Conservation (phyloP, 2,113 vertebrate species). For the Cervus canadensis region DNA sequence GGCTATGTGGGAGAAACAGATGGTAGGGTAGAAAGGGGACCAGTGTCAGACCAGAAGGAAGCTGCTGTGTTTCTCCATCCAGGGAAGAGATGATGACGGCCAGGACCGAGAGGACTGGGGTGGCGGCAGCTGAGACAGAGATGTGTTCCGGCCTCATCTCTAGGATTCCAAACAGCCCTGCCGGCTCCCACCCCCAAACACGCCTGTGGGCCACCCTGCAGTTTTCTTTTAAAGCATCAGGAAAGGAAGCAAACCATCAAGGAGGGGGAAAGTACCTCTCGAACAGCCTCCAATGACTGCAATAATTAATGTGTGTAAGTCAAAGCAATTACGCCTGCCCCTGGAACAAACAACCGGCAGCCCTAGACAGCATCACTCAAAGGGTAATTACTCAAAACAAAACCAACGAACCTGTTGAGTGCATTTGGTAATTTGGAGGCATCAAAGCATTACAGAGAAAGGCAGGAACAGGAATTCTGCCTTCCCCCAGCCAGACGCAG, state of each 20-base stretch:
- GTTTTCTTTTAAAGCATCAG: slow-evolving; percentile 6
- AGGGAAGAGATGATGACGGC: background rate
- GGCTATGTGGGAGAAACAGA: background rate
- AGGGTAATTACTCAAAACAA: slow-evolving; percentile 51
- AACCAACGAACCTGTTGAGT: background rate
- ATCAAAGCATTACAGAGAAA: background rate
- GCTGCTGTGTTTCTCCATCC: background rate
- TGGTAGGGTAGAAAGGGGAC: background rate
- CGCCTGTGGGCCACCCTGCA: background rate
- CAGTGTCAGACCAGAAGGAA: background rate
- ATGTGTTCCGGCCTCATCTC: background rate
- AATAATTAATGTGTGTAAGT: slow-evolving; percentile 62
- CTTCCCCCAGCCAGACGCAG: rapidly evolving
- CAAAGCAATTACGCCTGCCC: slow-evolving; percentile 46
- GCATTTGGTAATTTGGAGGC: slow-evolving; percentile 7
- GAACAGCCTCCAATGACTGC: slow-evolving; percentile 22
- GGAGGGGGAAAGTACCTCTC: slow-evolving; percentile 28
- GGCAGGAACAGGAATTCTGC: background rate
- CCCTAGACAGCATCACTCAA: slow-evolving; percentile 40
- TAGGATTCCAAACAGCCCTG: background rate
- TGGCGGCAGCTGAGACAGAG: background rate
- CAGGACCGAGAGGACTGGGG: background rate
- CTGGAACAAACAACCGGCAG: slow-evolving; percentile 30
- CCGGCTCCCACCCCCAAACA: background rate
- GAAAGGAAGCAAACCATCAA: slow-evolving; percentile 19